These are phyloP conservation scores for Meloidogyne hapla DNA, from an alignment of 1,140 invertebrate genomes.

Conservation along the genomic window DNA sequence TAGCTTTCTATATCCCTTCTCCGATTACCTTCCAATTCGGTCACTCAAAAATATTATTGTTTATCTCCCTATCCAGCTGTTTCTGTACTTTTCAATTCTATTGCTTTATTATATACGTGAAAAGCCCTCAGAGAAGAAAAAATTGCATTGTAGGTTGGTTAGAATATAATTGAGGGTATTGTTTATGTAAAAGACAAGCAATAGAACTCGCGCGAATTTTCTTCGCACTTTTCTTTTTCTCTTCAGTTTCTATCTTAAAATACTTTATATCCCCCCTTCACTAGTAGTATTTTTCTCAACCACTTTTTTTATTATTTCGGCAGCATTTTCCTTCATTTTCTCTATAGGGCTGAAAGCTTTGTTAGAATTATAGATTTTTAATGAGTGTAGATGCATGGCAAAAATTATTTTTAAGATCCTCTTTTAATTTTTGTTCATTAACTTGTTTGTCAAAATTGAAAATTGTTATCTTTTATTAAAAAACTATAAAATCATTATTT, in stretches of 20 bases:
- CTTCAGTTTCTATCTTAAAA: background rate
- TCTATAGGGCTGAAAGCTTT: background rate
- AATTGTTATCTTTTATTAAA: too few relatives aligned
- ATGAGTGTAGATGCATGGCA: background rate
- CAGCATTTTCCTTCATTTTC: too few relatives aligned
- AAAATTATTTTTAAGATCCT: too few relatives aligned
- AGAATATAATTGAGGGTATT: background rate
- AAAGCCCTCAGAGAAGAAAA: background rate
- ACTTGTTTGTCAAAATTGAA: too few relatives aligned
- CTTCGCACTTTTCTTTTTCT: background rate
- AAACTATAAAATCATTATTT: too few relatives aligned
- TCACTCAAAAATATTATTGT: background rate
- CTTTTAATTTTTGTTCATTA: too few relatives aligned
- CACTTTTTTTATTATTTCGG: too few relatives aligned
- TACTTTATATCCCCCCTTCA: too few relatives aligned
- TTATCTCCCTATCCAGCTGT: background rate
- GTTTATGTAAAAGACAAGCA: background rate
- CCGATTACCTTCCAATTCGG: background rate
- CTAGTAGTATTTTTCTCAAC: too few relatives aligned
- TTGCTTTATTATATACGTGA: background rate
- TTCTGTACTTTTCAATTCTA: background rate
- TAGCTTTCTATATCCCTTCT: background rate
- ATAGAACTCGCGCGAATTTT: background rate
- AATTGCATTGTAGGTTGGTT: background rate
- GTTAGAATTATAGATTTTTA: background rate